Conservation (phyloP, 1,140 invertebrate genomes). For the Venturia canescens region DNA sequence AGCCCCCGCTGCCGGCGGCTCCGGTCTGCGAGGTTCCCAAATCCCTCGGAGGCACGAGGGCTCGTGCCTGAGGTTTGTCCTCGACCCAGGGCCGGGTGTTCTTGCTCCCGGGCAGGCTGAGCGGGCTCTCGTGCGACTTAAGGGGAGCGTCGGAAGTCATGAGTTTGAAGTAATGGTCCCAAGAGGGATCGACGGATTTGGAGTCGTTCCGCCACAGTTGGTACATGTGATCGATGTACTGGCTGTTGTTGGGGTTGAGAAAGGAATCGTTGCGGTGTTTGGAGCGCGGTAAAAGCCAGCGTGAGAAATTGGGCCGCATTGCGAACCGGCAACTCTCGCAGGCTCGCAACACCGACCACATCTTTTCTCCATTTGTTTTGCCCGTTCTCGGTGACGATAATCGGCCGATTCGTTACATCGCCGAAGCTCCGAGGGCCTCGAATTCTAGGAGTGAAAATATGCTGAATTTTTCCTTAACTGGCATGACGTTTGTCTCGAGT, state of each 20-base stretch:
- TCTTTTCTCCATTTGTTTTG: slow-evolving; percentile 41
- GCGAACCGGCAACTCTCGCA: background rate
- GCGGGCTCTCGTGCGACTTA: background rate
- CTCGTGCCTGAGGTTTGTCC: slow-evolving; percentile 25
- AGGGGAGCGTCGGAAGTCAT: slow-evolving; percentile 47
- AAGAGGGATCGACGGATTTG: slow-evolving; percentile 66
- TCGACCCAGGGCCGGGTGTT: background rate
- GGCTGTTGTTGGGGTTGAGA: slow-evolving; percentile 57
- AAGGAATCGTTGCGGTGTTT: slow-evolving; percentile 40
- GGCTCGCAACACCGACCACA: slow-evolving; percentile 1
- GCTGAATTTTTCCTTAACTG: background rate
- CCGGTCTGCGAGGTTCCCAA: background rate
- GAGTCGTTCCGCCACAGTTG: slow-evolving; percentile 57
- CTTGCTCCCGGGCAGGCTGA: background rate
- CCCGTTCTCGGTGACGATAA: background rate
- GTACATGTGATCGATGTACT: slow-evolving; percentile 66
- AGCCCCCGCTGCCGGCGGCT: slow-evolving; percentile 2
- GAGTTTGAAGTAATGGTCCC: slow-evolving; percentile 73
- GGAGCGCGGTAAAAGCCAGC: slow-evolving; percentile 36
- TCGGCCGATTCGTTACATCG: background rate
- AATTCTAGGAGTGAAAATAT: background rate
- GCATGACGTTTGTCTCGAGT: background rate
- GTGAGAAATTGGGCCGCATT: background rate
- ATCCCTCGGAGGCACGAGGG: background rate
- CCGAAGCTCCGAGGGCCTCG: background rate